phyloP scores from a whole-genome alignment of 2,797 vertebrate genomes.

The Tamandua tetradactyla region DNA sequence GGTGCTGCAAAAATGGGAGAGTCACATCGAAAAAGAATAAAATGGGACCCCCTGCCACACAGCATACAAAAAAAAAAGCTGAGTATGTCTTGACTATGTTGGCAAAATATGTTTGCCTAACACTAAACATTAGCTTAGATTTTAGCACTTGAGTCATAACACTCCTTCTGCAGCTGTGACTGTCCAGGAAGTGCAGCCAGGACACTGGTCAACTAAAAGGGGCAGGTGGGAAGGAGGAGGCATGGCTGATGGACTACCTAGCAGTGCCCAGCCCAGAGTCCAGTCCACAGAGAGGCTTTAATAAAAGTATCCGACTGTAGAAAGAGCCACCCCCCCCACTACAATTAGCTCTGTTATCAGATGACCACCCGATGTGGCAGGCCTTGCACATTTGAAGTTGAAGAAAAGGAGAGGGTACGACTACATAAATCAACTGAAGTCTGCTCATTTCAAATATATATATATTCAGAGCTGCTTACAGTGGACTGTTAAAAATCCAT shows the following conservation, averaged over 20 bases:
- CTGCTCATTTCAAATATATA: background rate
- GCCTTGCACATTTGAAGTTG: background rate
- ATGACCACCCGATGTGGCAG: background rate
- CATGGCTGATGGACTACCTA: fast-evolving
- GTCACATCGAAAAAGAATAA: too few relatives aligned
- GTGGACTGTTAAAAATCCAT: background rate
- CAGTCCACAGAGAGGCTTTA: background rate
- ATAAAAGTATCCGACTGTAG: background rate
- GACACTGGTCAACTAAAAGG: background rate
- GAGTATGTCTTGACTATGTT: background rate
- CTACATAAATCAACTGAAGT: background rate
- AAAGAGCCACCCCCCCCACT: background rate
- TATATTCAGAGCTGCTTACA: background rate
- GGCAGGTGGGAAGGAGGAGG: fast-evolving
- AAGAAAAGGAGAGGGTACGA: background rate
- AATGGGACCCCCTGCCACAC: too few relatives aligned
- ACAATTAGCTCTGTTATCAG: background rate
- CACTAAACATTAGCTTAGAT: too few relatives aligned
- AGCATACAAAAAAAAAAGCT: too few relatives aligned
- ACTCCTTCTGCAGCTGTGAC: too few relatives aligned
- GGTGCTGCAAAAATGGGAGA: too few relatives aligned
- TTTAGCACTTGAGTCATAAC: too few relatives aligned
- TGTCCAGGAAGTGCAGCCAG: background rate
- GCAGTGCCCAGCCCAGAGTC: too few relatives aligned
- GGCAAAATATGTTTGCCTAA: background rate